A percentile compares a stretch with the other conserved stretches of the same genome.
Conservation (phyloP, 2,888 invertebrate species). For the Sabatieria punctata region DNA sequence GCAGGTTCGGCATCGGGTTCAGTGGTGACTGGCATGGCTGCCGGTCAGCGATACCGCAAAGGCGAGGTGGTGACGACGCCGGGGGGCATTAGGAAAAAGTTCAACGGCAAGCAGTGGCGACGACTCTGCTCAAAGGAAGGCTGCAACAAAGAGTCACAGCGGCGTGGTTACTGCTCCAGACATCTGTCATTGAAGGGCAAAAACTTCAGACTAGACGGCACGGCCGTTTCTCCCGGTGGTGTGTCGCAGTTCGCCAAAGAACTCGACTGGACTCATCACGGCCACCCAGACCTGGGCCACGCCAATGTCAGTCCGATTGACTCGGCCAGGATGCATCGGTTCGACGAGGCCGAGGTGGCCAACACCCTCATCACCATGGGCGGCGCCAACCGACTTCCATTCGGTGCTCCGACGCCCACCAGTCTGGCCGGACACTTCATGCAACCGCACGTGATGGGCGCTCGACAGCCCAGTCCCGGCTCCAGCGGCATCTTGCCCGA, state of each 20-base stretch:
- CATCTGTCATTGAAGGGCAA: slow-evolving; percentile 65
- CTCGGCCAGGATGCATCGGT: background rate
- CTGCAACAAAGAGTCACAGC: slow-evolving; percentile 89
- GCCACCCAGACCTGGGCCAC: slow-evolving; percentile 11
- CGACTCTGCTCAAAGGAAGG: slow-evolving; percentile 85
- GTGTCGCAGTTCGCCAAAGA: background rate
- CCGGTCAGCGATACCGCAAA: slow-evolving; percentile 42
- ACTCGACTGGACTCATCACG: slow-evolving; percentile 11
- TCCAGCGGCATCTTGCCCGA: no score
- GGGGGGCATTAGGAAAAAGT: slow-evolving; percentile 91
- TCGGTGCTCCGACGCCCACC: background rate
- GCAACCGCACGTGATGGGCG: background rate
- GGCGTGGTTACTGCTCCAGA: slow-evolving; percentile 85
- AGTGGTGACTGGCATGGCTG: background rate
- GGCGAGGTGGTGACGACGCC: slow-evolving; percentile 66
- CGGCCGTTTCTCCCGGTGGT: background rate
- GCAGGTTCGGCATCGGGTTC: background rate
- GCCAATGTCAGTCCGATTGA: slow-evolving; percentile 12
- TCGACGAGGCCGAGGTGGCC: background rate
- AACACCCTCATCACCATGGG: slow-evolving; percentile 1
- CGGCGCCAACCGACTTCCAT: no score
- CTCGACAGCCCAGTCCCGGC: background rate
- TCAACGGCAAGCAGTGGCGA: slow-evolving; percentile 98
- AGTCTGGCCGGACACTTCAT: background rate
- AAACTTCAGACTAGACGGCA: slow-evolving; percentile 15